Evolutionary conservation across 2,888 invertebrate genomes (phyloP).

Genomic region (Drosophila histrio): DNA sequence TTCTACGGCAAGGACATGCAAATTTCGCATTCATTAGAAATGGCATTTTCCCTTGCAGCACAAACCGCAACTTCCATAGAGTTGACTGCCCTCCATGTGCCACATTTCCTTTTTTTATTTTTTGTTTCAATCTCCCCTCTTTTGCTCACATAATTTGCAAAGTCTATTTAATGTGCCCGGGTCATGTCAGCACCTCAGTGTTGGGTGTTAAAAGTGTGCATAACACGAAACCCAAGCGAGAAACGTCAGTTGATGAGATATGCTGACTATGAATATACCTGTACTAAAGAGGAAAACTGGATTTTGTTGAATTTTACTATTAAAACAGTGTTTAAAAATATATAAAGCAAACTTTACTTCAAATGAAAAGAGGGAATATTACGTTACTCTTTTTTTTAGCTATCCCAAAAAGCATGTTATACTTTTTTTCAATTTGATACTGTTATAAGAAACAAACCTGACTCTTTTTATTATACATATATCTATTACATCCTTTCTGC

Average conservation of each 20-base stretch:
- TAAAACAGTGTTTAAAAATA: neutral
- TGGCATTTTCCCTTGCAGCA: constrained; percentile 20
- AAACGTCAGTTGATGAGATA: too few relatives aligned
- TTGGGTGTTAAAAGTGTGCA: constrained; percentile 40
- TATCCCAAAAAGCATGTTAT: neutral
- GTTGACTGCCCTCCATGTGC: constrained; percentile 67
- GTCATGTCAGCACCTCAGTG: constrained; percentile 59
- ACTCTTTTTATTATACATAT: neutral
- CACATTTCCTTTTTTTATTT: constrained; percentile 24
- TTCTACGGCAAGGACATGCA: constrained; percentile 46
- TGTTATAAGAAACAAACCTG: neutral
- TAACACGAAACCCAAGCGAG: constrained; percentile 26
- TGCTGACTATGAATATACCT: constrained; percentile 24
- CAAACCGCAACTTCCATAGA: constrained; percentile 44
- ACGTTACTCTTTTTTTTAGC: too few relatives aligned
- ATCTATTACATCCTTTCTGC: too few relatives aligned
- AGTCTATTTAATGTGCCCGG: constrained; percentile 62
- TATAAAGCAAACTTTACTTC: too few relatives aligned
- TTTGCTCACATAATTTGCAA: constrained; percentile 36
- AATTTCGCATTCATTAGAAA: constrained; percentile 43
- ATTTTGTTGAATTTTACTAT: neutral
- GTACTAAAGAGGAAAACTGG: neutral
- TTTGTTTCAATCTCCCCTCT: neutral
- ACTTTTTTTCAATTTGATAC: neutral
- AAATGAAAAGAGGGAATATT: too few relatives aligned